Evolutionary conservation across 1,140 invertebrate genomes (phyloP), one percentile per base, ranked within the genome.

Genomic region (Papilio helenus): DNA sequence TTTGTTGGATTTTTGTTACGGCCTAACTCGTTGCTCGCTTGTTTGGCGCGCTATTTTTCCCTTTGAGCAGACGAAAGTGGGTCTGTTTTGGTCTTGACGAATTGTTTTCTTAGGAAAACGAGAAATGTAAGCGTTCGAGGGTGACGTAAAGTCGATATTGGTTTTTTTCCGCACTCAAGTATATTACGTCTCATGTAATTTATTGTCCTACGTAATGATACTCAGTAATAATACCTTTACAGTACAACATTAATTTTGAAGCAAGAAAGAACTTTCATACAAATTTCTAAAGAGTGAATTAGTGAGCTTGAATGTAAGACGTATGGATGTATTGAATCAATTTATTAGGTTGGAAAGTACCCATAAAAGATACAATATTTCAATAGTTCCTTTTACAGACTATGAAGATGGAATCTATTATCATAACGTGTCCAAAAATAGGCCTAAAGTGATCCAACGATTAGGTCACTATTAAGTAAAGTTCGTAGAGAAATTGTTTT

Each of bases 1-100:
- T 93, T 94, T 94, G 92, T 93, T 94, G 91, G 90, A 93, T 92
- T 94, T 94, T 93, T 93, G 93, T 92, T 92, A 94, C 90, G 87
- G 89, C 88, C 92, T 94, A 93, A 94, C 92, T 94, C 91, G 91
- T 94, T 94, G 90, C 90, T 90, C 87, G 92, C 88, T 91, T 93
- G 91, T 94, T 94, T 93, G 91, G 90, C 81, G 88, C 85, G 84
- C 88, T 88, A 91, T 93, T 94, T 94, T 93, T 92, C 90, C 90
- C 90, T 91, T 89, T 89, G 85, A 87, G 81, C 80, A 61, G 39
- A 74, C 72, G 85, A 88, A 92, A 92, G 87, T 90, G 83, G 88
- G 88, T 85, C 84, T 86, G 88, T 87, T 87, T 88, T 85, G 81
- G 81, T 92, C 91, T 92, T 93, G 90, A 92, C 92, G 89, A 92